Conservation (phyloP, 2,888 invertebrate species). For the Melanargia galathea region DNA sequence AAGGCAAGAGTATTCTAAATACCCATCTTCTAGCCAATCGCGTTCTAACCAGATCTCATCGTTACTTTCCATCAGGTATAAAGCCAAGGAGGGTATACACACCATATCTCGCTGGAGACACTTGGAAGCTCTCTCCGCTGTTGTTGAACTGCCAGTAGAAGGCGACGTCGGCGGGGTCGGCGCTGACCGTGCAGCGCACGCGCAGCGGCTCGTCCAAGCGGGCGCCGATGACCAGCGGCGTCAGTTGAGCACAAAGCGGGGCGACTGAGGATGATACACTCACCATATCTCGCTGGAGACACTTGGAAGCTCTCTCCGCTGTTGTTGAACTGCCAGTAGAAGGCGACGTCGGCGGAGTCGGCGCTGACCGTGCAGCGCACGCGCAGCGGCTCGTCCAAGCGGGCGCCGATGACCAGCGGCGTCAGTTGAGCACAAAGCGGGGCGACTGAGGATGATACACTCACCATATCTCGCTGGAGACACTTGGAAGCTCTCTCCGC, state of each 20-base stretch:
- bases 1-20: too few relatives aligned
- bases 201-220: too few relatives aligned
- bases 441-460: too few relatives aligned
- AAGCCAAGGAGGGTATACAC: slow-evolving; percentile 21
- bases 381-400: too few relatives aligned
- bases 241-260: neutral
- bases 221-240: neutral
- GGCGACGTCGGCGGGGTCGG: too few relatives aligned
- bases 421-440: neutral
- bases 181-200: too few relatives aligned
- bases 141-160: slow-evolving; percentile 92
- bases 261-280: slow-evolving; percentile 20
- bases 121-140: slow-evolving; percentile 92
- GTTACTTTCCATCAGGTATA: too few relatives aligned
- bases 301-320: slow-evolving; percentile 93
- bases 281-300: slow-evolving; percentile 84
- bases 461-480: slow-evolving; percentile 78
- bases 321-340: slow-evolving; percentile 93
- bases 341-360: too few relatives aligned
- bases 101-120: slow-evolving; percentile 85
- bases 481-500: slow-evolving; percentile 92
- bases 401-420: neutral
- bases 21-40: too few relatives aligned
- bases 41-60: too few relatives aligned
- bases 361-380: too few relatives aligned